Evolutionary conservation across 1,140 invertebrate species (phyloP), one percentile per base, ranked within the genome.

Genomic region (Pteromalus puparum): DNA sequence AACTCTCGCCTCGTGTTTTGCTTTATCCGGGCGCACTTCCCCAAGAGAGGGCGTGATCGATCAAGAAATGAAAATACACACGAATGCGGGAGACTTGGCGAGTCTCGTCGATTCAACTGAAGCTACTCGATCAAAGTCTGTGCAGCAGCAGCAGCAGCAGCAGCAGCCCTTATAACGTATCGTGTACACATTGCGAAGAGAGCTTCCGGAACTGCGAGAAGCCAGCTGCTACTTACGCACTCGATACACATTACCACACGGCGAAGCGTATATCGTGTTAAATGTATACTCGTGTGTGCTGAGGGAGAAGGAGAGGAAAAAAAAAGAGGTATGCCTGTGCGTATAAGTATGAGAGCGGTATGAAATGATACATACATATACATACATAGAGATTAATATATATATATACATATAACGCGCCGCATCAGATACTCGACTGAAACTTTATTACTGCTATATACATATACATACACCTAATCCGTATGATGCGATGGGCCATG

Each of bases 131-230:
- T 81, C 68, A 81, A 81, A 81, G 46, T 38, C 26, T 26, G 53
- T 6, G 13, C 18, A 53, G 48, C 46, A 53, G 48, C 48, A 21
- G 48, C 48, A 53, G 48, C 5, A 2, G 48, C 13, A 48, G 46
- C 46, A 48, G 48, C 48, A 53, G 53, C 53, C 1, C 18, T 73
- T 73, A 21, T 61, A 13, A 73, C 42, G 10, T 61, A 73, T 42
- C 26, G 42, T 81, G 80, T 73, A 74, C 28, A 74, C 28, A 81
- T 81, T 73, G 38, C 9, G 70, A n/a, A n/a, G 67, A 81, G 30
- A 61, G 79, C 79, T 73, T 81, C 68, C 68, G 42, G 42, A 28
- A 18, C 1, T 18, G 67, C 18, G 42, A 28, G 28, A 21, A 81
- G 28, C 18, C 68, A 12, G 12, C 68, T 70, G 68, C 12, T 70